Percentiles rank a stretch among this genome's conserved stretches.
Evolutionary conservation across 1,140 invertebrate species (phyloP).

Genomic region (Drosophila azteca): DNA sequence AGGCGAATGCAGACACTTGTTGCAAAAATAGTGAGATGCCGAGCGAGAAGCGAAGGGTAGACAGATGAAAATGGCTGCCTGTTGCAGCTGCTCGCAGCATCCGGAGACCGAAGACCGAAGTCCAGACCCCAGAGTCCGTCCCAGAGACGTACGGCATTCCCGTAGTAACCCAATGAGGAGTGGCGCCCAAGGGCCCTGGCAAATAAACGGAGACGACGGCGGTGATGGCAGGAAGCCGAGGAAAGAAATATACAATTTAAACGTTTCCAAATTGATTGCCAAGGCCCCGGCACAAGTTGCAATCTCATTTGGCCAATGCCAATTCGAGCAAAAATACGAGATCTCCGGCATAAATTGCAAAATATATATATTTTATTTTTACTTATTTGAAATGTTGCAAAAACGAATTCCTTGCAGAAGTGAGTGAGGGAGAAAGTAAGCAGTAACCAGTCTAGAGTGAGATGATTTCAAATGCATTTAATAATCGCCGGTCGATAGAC

Average conservation of each 20-base stretch:
- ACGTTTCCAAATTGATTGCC: slow-evolving; percentile 44
- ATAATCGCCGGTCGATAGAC: no score
- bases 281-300: slow-evolving; percentile 20
- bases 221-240: slow-evolving; percentile 16
- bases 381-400: neutral
- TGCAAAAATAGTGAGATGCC: slow-evolving; percentile 6
- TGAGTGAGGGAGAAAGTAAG: no score
- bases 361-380: slow-evolving; percentile 4
- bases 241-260: slow-evolving; percentile 42
- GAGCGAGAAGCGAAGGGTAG: neutral
- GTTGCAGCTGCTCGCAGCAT: slow-evolving; percentile 51
- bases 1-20: slow-evolving; percentile 29
- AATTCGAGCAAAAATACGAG: slow-evolving; percentile 2
- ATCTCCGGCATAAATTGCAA: slow-evolving; percentile 13
- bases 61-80: slow-evolving; percentile 25
- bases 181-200: slow-evolving; percentile 11
- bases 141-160: no score
- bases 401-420: neutral
- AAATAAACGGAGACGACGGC: slow-evolving; percentile 16
- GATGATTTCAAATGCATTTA: neutral
- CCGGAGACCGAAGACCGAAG: slow-evolving; percentile 21
- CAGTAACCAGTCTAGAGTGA: neutral
- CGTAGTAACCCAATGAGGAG: slow-evolving; percentile 30
- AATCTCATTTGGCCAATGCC: slow-evolving; percentile 35
- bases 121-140: neutral